Conservation (phyloP, 2,888 invertebrate genomes). For the Dicyrtomina minuta region DNA sequence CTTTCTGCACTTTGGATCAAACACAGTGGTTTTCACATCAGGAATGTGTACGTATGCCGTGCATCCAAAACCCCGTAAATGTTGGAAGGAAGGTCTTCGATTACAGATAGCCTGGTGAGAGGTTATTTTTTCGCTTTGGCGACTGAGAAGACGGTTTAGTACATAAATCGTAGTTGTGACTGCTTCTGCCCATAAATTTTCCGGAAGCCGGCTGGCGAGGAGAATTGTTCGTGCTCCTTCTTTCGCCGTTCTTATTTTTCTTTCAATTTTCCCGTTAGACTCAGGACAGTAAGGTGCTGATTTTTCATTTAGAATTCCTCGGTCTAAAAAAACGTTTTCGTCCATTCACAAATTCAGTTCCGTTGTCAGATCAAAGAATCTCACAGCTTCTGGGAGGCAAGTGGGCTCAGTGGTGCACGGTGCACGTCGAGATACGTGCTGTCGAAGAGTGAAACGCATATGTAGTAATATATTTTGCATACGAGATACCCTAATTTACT, state of each 20-base stretch:
- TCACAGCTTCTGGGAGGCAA: constrained; percentile 30
- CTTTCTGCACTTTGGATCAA: constrained; percentile 14
- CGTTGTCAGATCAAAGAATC: constrained; percentile 28
- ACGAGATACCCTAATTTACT: too few relatives aligned
- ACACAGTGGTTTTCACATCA: background rate
- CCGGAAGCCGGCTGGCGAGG: constrained; percentile 48
- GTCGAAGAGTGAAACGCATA: too few relatives aligned
- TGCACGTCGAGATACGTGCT: too few relatives aligned
- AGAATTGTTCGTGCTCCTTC: constrained; percentile 49
- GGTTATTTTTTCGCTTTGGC: constrained; percentile 39
- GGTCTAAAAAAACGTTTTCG: constrained; percentile 44
- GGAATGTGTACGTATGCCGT: constrained; percentile 41
- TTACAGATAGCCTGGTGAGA: constrained; percentile 51
- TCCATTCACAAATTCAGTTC: constrained; percentile 33
- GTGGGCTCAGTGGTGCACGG: too few relatives aligned
- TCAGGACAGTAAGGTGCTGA: constrained; percentile 55
- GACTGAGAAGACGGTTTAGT: constrained; percentile 49
- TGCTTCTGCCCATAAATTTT: constrained; percentile 56
- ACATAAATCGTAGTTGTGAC: constrained; percentile 55
- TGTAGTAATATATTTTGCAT: too few relatives aligned
- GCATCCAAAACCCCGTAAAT: constrained; percentile 50
- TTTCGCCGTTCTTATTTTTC: constrained; percentile 53
- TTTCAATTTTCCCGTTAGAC: constrained; percentile 55
- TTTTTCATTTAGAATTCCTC: constrained; percentile 55
- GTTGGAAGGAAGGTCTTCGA: constrained; percentile 45